These are phyloP conservation scores for Phyllostomus discolor DNA, from an alignment of 2,113 vertebrate genomes.

Conservation along the genomic window DNA sequence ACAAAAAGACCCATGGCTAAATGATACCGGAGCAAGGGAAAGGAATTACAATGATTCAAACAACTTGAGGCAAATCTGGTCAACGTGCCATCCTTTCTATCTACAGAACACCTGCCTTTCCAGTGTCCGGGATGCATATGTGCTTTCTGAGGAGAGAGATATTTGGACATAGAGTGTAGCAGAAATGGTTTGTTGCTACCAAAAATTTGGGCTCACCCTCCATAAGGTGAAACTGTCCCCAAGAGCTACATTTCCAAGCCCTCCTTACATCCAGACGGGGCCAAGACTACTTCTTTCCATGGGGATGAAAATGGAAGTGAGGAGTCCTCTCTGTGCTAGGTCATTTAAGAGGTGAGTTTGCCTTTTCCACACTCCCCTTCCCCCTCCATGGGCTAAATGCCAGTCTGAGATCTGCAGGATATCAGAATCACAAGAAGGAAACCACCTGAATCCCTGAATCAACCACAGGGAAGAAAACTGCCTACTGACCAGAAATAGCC, in stretches of 20 bases:
- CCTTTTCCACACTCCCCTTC: background rate
- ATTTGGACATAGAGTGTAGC: background rate
- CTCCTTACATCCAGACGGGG: background rate
- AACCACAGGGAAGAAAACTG: background rate
- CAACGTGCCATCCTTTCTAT: background rate
- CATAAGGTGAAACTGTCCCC: background rate
- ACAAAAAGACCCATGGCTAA: background rate
- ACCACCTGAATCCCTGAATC: background rate
- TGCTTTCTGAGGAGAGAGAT: background rate
- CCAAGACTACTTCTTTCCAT: background rate
- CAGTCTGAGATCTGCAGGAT: background rate
- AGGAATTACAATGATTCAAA: background rate
- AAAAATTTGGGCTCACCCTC: background rate
- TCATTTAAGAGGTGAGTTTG: background rate
- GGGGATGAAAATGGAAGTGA: background rate
- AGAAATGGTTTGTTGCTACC: background rate
- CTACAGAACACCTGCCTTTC: background rate
- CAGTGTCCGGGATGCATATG: background rate
- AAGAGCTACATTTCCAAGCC: background rate
- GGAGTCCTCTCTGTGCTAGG: background rate
- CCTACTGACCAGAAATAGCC: background rate
- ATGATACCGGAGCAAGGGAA: background rate
- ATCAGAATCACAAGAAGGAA: background rate
- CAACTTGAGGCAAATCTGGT: background rate
- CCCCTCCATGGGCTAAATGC: background rate